Evolutionary conservation across 2,113 vertebrate species (phyloP).

Genomic region (Dromiciops gliroides): DNA sequence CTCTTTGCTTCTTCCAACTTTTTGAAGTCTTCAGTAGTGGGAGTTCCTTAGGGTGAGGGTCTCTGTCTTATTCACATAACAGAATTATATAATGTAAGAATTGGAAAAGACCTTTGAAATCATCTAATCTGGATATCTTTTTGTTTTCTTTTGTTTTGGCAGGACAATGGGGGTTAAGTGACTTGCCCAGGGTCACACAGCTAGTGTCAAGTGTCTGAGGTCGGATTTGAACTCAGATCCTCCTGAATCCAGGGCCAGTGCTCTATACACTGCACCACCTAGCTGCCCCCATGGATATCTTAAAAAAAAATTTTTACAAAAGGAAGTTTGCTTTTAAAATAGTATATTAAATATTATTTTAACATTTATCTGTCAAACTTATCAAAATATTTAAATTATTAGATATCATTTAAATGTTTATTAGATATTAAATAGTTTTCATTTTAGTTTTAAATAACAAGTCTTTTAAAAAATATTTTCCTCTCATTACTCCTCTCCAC

Average conservation of each 20-base stretch:
- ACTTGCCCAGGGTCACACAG: too few species aligned
- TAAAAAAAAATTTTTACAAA: not conserved
- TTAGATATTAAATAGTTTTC: not conserved
- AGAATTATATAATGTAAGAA: not conserved
- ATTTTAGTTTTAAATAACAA: not conserved
- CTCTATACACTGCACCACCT: too few species aligned
- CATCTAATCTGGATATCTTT: not conserved
- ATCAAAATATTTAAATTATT: too few species aligned
- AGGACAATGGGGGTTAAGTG: too few species aligned
- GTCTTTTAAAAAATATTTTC: not conserved
- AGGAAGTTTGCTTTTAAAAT: not conserved
- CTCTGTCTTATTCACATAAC: not conserved
- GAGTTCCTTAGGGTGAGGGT: not conserved
- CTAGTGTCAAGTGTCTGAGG: too few species aligned
- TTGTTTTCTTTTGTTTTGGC: too few species aligned
- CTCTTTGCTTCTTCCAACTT: not conserved
- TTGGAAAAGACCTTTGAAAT: not conserved
- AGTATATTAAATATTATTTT: not conserved
- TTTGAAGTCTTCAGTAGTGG: not conserved
- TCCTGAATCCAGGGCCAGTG: too few species aligned
- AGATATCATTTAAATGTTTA: too few species aligned
- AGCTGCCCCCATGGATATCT: too few species aligned
- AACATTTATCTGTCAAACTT: too few species aligned
- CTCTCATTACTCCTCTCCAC: not conserved
- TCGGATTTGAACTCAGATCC: too few species aligned